Percentiles rank a stretch among this genome's conserved stretches.
phyloP scores from a whole-genome alignment of 2,797 vertebrate species.

The Emys orbicularis region DNA sequence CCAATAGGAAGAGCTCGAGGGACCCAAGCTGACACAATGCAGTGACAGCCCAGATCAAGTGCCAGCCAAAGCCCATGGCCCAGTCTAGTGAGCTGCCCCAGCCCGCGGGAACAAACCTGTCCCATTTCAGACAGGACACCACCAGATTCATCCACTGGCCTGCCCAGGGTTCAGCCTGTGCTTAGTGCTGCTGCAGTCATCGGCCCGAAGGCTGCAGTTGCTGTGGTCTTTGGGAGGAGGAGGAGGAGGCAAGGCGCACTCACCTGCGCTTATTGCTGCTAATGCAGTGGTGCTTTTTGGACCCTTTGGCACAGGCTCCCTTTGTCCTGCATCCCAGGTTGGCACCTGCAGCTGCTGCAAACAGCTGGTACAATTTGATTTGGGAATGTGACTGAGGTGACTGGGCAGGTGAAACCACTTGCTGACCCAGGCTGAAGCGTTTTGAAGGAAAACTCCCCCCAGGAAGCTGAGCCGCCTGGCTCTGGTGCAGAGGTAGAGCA shows the following conservation, averaged over 20 bases:
- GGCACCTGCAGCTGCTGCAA: too few species aligned
- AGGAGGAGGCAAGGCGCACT: background rate
- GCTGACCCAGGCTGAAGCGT: background rate
- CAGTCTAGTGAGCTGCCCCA: background rate
- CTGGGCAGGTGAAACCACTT: background rate
- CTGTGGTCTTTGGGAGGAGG: background rate
- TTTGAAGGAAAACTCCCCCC: background rate
- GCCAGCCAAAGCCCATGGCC: background rate
- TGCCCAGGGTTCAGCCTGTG: background rate
- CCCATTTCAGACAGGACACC: background rate
- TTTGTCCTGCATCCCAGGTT: too few species aligned
- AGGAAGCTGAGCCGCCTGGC: rapidly evolving
- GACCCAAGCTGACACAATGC: background rate
- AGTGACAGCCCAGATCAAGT: background rate
- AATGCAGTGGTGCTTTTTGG: too few species aligned
- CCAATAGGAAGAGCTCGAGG: too few species aligned
- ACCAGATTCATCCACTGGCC: background rate
- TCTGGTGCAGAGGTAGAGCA: too few species aligned
- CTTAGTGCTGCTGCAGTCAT: background rate
- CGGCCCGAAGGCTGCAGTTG: background rate
- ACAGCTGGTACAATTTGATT: background rate
- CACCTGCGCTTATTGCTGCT: too few species aligned
- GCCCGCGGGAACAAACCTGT: background rate
- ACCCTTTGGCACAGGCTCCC: background rate
- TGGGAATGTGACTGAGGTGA: rapidly evolving